Conservation (phyloP, 2,797 vertebrate genomes). For the Numenius phaeopus region DNA sequence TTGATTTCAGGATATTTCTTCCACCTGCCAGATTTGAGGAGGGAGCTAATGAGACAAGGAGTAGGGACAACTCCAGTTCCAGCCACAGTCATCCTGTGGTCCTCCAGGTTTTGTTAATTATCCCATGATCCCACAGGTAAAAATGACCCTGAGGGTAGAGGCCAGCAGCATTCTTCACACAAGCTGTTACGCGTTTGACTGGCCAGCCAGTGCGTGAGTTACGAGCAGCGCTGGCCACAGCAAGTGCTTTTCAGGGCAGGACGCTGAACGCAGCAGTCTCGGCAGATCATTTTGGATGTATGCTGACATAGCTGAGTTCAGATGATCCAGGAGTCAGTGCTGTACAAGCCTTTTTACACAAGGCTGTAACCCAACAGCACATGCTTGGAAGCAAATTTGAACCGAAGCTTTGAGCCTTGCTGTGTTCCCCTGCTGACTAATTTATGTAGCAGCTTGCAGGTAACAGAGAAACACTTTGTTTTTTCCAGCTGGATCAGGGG, state of each 20-base stretch:
- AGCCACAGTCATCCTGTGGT: neutral
- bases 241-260: neutral
- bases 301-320: neutral
- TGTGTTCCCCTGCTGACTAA: neutral
- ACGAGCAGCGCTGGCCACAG: neutral
- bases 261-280: neutral
- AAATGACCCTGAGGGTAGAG: neutral
- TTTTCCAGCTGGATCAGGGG: neutral
- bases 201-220: neutral
- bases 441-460: conserved; percentile 9
- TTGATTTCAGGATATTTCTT: neutral
- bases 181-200: neutral
- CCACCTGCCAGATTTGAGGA: neutral
- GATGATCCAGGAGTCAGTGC: neutral
- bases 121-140: neutral
- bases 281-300: neutral
- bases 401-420: neutral
- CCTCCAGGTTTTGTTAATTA: neutral
- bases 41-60: neutral
- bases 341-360: neutral
- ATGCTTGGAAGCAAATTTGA: neutral
- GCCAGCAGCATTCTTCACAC: neutral
- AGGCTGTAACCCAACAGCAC: neutral
- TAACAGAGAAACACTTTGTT: neutral
- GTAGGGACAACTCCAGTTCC: neutral